Evolutionary conservation across 2,888 invertebrate genomes (phyloP).

Genomic region (Caenorhabditis uteleia): DNA sequence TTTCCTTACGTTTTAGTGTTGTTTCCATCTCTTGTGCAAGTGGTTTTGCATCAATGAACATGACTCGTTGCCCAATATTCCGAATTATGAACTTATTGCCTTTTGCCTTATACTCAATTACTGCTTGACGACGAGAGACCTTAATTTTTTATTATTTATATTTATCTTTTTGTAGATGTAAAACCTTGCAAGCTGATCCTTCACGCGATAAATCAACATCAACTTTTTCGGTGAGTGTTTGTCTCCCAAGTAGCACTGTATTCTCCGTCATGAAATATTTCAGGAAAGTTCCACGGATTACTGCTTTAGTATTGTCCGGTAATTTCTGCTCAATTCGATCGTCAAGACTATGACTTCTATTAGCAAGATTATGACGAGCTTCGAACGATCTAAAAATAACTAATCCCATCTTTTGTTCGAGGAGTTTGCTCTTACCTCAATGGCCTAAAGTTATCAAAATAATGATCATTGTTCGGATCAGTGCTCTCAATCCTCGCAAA

Average conservation of each 20-base stretch:
- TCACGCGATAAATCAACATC: conserved; percentile 64
- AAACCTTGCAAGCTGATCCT: conserved; percentile 33
- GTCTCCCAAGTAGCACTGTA: conserved; percentile 76
- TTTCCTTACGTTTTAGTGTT: conserved; percentile 11
- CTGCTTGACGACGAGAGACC: conserved; percentile 47
- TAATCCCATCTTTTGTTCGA: too few species aligned
- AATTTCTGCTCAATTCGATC: not conserved
- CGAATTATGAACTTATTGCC: conserved; percentile 13
- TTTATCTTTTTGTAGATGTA: not conserved
- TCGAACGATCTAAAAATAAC: too few species aligned
- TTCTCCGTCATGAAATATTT: conserved; percentile 44
- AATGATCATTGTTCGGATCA: not conserved
- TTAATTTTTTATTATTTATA: conserved; percentile 7
- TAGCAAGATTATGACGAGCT: too few species aligned
- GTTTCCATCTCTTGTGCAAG: conserved; percentile 12
- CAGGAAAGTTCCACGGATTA: conserved; percentile 6
- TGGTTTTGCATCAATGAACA: conserved; percentile 33
- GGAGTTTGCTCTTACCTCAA: not conserved
- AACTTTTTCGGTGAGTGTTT: conserved; percentile 26
- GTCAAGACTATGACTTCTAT: too few species aligned
- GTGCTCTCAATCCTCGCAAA: conserved; percentile 6
- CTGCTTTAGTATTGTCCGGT: not conserved
- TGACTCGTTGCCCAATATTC: conserved; percentile 36
- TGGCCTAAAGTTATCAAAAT: conserved; percentile 4
- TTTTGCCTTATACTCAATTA: conserved; percentile 14